phyloP scores from a whole-genome alignment of 2,888 invertebrate species.

The Erannis defoliaria region DNA sequence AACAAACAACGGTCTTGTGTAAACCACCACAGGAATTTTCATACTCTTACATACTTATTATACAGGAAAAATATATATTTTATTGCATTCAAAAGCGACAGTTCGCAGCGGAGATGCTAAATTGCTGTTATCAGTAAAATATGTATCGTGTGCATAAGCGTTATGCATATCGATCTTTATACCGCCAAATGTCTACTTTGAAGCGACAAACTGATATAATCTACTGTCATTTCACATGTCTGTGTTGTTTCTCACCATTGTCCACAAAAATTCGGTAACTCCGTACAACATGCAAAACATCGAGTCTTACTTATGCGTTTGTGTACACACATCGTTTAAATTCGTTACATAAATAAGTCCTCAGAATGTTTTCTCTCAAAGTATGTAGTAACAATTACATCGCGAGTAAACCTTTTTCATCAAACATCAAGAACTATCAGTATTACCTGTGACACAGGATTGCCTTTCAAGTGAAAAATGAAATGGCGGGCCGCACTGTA shows the following conservation, averaged over 20 bases:
- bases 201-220: constrained; percentile 68
- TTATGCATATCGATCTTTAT: constrained; percentile 63
- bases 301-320: constrained; percentile 61
- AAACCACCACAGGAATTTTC: constrained; percentile 26
- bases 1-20: constrained; percentile 76
- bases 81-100: constrained; percentile 66
- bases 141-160: constrained; percentile 68
- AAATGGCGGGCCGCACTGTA: too few species aligned
- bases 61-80: constrained; percentile 54
- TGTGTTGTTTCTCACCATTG: constrained; percentile 58
- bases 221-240: constrained; percentile 65
- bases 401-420: constrained; percentile 1
- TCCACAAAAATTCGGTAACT: constrained; percentile 63
- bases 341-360: constrained; percentile 43
- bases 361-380: constrained; percentile 34
- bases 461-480: not conserved
- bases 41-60: constrained; percentile 3
- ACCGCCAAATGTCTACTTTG: constrained; percentile 77
- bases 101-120: constrained; percentile 61
- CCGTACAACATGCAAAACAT: constrained; percentile 73
- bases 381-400: constrained; percentile 17
- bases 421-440: constrained; percentile 1
- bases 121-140: constrained; percentile 52
- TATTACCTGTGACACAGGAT: constrained; percentile 48
- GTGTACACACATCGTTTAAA: constrained; percentile 51